Conservation (phyloP, 1,140 invertebrate genomes). For the Caenorhabditis tropicalis region DNA sequence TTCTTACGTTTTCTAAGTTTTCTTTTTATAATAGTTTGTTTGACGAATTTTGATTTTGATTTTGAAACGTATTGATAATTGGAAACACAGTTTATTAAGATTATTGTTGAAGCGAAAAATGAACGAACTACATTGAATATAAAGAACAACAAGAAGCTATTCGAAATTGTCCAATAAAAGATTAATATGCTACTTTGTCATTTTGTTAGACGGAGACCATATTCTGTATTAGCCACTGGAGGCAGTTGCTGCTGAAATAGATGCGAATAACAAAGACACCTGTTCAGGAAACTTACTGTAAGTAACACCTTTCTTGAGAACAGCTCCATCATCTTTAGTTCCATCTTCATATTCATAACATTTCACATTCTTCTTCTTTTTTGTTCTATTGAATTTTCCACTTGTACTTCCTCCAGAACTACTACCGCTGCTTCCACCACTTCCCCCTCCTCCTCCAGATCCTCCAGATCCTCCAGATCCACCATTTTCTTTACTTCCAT, state of each 20-base stretch:
- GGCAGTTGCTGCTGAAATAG: not conserved
- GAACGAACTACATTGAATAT: too few relatives aligned
- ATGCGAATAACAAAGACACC: too few relatives aligned
- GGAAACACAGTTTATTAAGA: too few relatives aligned
- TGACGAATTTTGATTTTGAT: too few relatives aligned
- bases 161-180: too few relatives aligned
- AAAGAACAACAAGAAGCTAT: too few relatives aligned
- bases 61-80: too few relatives aligned
- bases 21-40: too few relatives aligned
- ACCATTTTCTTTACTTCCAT: not conserved
- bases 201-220: too few relatives aligned
- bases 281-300: not conserved
- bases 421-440: not conserved
- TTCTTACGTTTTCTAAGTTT: too few relatives aligned
- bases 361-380: constrained; percentile 8
- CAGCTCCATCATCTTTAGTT: not conserved
- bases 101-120: too few relatives aligned
- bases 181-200: too few relatives aligned
- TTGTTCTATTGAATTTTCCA: not conserved
- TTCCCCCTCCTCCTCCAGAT: not conserved
- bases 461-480: not conserved
- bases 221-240: not conserved
- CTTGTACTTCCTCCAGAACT: not conserved
- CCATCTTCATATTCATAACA: constrained; percentile 35
- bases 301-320: not conserved